Evolutionary conservation across 1,140 invertebrate genomes (phyloP), one percentile per base, ranked within the genome.

Genomic region (Fopius arisanus): DNA sequence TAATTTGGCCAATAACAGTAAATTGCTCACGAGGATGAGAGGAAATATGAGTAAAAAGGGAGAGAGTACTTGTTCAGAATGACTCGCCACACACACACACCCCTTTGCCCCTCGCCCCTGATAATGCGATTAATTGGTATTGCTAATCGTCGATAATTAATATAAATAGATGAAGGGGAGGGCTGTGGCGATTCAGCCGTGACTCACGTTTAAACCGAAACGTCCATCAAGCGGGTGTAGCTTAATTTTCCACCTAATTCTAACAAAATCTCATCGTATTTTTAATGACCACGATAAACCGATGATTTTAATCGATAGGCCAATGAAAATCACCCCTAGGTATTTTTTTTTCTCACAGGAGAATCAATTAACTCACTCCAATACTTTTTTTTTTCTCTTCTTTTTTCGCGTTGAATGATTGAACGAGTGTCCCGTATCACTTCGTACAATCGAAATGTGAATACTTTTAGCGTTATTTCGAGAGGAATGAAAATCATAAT

Each of bases 71-170:
- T 59, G 54, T 19, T 59, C 19, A 21, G 23, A 59, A 28, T 59
- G 19, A 59, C 54, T 59, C 54, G 2, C 54, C 23, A 59, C 43
- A 51, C 19, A 23, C 43, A 51, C 43, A 51, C 14, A 59, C 19
- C 66, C 33, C 16, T 43, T 51, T 68, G 14, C 43, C 37, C 66
- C 66, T 1, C 37, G 70, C 63, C 62, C 80, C 78, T 81, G 85
- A 86, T 87, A 88, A 88, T 88, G 81, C 84, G 86, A 88, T 86
- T 87, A 87, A 88, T 87, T 86, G 85, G 83, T 86, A 87, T 86
- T 87, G 85, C 87, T 88, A 88, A 88, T 88, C 86, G 85, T 80
- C 85, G 87, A 88, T 88, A 87, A 88, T 88, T 88, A 87, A 88
- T 88, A 88, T 88, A 88, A 88, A 88, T 88, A 87, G 85, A 86